phyloP scores from a whole-genome alignment of 2,797 vertebrate species.

The Capromys pilorides region DNA sequence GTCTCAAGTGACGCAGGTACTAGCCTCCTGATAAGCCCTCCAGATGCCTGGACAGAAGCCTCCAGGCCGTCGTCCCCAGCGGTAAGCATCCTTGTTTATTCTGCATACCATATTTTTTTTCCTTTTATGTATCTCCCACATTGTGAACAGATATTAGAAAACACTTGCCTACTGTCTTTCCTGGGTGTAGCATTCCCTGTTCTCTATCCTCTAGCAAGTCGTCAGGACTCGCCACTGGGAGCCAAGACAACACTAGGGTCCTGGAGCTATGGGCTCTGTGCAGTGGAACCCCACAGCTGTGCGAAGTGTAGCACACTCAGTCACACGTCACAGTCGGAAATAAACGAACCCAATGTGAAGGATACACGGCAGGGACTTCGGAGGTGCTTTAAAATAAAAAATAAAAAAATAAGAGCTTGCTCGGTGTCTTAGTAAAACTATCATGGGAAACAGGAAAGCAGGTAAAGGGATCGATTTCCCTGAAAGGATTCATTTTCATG shows the following conservation, averaged over 20 bases:
- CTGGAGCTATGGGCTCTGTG: not conserved
- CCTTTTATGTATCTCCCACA: not conserved
- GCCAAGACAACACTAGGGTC: not conserved
- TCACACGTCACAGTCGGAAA: not conserved
- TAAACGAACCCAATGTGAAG: not conserved
- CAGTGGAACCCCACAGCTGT: not conserved
- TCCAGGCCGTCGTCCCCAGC: not conserved
- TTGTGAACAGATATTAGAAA: constrained; percentile 33
- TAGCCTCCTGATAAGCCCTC: not conserved
- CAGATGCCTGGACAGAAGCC: not conserved
- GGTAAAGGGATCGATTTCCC: not conserved
- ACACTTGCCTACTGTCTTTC: constrained; percentile 22
- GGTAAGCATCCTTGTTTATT: not conserved
- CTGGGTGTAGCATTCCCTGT: not conserved
- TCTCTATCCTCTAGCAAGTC: not conserved
- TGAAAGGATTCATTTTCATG: constrained; percentile 20
- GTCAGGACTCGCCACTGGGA: not conserved
- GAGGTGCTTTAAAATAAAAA: too few relatives aligned
- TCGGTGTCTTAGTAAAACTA: not conserved
- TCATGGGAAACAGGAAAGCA: not conserved
- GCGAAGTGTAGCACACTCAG: not conserved
- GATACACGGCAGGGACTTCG: not conserved
- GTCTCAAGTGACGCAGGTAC: not conserved
- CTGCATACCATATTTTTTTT: not conserved
- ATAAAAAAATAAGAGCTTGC: not conserved